phyloP scores from a whole-genome alignment of 2,113 vertebrate genomes.

The Hiodon alosoides region DNA sequence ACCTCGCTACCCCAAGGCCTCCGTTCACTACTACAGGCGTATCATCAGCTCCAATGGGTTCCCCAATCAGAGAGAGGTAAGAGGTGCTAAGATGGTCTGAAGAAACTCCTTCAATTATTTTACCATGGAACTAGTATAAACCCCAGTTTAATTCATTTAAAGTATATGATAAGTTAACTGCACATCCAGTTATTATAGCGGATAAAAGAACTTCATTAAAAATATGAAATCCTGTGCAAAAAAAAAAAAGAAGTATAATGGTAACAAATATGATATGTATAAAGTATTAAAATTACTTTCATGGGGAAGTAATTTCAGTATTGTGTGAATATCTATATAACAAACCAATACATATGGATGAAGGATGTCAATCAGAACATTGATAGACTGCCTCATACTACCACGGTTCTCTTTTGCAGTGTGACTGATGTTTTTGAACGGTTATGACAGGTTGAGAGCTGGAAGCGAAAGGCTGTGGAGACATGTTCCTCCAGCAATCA shows the following conservation, averaged over 20 bases:
- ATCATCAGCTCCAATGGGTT: constrained; percentile 83
- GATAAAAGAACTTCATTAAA: no score
- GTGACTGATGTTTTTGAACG: constrained; percentile 8
- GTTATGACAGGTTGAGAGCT: constrained; percentile 72
- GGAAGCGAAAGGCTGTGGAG: constrained; percentile 74
- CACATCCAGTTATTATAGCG: no score
- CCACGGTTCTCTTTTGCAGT: not conserved
- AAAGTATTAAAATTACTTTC: no score
- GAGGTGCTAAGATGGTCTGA: not conserved
- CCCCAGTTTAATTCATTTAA: not conserved
- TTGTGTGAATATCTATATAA: constrained; percentile 2
- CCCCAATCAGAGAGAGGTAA: constrained; percentile 79
- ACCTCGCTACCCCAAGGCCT: constrained; percentile 84
- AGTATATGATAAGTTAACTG: no score
- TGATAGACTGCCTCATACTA: not conserved
- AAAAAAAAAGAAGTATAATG: not conserved
- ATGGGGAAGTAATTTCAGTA: not conserved
- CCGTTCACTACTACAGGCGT: constrained; percentile 76
- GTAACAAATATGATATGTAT: not conserved
- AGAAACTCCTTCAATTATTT: not conserved
- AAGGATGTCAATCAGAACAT: not conserved
- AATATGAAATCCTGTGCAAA: not conserved
- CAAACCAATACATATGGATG: not conserved
- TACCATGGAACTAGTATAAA: not conserved
- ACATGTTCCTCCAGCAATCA: constrained; percentile 78